These are phyloP conservation scores for Rhorus exstirpatorius DNA, from an alignment of 2,888 invertebrate genomes.

Conservation along the genomic window DNA sequence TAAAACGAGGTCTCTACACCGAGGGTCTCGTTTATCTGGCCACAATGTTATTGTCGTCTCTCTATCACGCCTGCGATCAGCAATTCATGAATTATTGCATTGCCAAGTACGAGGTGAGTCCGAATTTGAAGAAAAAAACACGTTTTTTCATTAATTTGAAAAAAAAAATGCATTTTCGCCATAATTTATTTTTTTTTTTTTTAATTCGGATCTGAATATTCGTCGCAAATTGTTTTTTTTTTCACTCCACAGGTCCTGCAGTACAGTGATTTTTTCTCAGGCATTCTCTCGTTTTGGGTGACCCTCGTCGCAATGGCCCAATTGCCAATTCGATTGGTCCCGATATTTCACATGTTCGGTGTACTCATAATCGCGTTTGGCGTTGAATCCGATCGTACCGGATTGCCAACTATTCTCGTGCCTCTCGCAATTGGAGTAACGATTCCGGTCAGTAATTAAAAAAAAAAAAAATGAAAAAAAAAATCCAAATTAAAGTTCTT, in stretches of 20 bases:
- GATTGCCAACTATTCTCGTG: conserved; percentile 86
- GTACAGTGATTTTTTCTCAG: conserved; percentile 88
- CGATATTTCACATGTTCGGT: conserved; percentile 87
- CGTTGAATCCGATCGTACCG: conserved; percentile 87
- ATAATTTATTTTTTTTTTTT: too few species aligned
- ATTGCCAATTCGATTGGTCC: conserved; percentile 84
- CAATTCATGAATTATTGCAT: conserved; percentile 85
- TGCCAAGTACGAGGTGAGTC: conserved; percentile 84
- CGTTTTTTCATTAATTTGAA: too few species aligned
- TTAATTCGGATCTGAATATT: too few species aligned
- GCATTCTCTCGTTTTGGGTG: conserved; percentile 88
- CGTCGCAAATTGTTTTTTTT: conserved; percentile 13
- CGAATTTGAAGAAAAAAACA: conserved; percentile 3
- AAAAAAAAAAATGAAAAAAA: too few species aligned
- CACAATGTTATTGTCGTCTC: conserved; percentile 88
- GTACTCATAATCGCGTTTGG: conserved; percentile 87
- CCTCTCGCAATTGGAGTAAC: conserved; percentile 85
- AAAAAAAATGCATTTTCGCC: too few species aligned
- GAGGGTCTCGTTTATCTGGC: conserved; percentile 88
- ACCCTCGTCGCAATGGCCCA: conserved; percentile 87
- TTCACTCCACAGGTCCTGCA: conserved; percentile 86
- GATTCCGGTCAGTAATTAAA: conserved; percentile 80
- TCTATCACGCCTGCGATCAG: conserved; percentile 89
- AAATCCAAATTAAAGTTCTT: too few species aligned
- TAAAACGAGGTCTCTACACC: conserved; percentile 86